Percentiles rank a stretch among this genome's conserved stretches.
These are phyloP conservation scores for Cryptoprocta ferox DNA, from an alignment of 2,797 vertebrate species.

Conservation along the genomic window DNA sequence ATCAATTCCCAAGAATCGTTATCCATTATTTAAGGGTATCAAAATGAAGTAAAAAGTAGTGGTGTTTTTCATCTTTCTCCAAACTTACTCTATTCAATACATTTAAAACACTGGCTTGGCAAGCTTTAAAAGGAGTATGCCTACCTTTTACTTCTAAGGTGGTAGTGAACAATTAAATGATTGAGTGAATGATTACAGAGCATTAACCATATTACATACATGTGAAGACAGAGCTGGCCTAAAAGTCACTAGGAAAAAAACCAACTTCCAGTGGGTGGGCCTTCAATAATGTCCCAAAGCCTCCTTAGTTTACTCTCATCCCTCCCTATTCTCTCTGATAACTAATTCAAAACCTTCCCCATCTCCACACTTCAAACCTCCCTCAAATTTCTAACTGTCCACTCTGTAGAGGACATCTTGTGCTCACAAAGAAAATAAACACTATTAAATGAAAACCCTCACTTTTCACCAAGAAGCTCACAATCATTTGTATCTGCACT, in stretches of 20 bases:
- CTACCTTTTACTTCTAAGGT: background rate
- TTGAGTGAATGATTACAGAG: background rate
- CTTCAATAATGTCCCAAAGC: background rate
- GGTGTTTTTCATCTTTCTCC: background rate
- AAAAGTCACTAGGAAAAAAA: background rate
- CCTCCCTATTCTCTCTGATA: background rate
- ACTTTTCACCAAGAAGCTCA: background rate
- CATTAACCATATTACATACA: constrained; percentile 6
- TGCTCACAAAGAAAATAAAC: background rate
- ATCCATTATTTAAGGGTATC: constrained; percentile 5
- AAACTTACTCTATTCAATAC: background rate
- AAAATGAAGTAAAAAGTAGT: constrained; percentile 24
- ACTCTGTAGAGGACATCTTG: background rate
- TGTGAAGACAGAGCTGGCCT: background rate
- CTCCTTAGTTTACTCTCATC: background rate
- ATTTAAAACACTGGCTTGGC: background rate
- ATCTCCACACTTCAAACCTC: background rate
- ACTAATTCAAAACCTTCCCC: background rate
- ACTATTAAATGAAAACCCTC: background rate
- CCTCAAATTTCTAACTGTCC: background rate
- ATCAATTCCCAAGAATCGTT: constrained; percentile 38
- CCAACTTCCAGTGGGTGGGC: background rate
- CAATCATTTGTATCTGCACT: background rate
- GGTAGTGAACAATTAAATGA: background rate
- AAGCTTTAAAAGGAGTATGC: constrained; percentile 1